Evolutionary conservation across 2,797 vertebrate genomes (phyloP).

Genomic region (Pangasius krempfi): DNA sequence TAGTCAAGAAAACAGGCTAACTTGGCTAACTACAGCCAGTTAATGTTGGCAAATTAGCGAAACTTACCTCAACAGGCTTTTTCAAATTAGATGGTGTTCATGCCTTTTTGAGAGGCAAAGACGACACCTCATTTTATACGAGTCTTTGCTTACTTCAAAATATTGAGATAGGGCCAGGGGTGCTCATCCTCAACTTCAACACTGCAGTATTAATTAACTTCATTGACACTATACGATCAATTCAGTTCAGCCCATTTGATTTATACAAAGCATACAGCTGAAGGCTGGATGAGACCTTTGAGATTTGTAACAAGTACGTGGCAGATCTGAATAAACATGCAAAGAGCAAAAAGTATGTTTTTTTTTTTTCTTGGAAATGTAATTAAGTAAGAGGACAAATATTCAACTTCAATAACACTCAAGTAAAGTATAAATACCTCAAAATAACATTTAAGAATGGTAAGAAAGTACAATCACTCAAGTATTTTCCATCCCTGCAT

Average conservation of each 20-base stretch:
- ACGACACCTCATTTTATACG: neutral
- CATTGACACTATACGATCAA: neutral
- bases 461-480: neutral
- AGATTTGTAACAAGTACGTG: neutral
- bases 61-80: neutral
- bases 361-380: neutral
- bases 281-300: neutral
- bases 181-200: neutral
- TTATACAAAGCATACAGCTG: neutral
- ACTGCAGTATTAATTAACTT: neutral
- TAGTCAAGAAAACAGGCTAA: neutral
- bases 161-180: neutral
- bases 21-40: neutral
- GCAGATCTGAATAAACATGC: neutral
- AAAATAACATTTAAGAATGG: neutral
- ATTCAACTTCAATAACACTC: neutral
- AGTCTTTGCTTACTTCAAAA: neutral
- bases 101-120: neutral
- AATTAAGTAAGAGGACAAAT: neutral
- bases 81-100: neutral
- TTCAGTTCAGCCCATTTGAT: neutral
- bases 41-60: too few species aligned
- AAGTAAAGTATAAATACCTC: neutral
- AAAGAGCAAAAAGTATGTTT: neutral
- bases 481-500: constrained; percentile 14